These are phyloP conservation scores for Hormiphora californensis DNA, from an alignment of 37 sponge, comb jelly and placozoan genomes.

Conservation along the genomic window DNA sequence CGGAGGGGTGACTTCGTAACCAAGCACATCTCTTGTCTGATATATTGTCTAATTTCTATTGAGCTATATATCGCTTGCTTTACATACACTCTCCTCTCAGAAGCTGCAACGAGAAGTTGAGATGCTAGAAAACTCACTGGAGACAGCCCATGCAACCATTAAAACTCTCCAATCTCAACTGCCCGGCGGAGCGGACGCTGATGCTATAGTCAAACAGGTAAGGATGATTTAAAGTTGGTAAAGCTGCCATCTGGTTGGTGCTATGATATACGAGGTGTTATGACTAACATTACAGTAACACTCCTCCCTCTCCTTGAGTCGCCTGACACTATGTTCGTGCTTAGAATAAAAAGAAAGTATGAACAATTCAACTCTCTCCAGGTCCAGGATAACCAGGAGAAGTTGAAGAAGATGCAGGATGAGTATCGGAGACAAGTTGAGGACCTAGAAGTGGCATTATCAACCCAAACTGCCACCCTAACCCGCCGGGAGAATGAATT, in stretches of 20 bases:
- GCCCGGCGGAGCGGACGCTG: background rate
- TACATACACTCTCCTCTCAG: background rate
- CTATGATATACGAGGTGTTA: too few species aligned
- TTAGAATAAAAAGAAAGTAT: too few species aligned
- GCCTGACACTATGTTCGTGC: too few species aligned
- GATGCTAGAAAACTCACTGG: slow-evolving; percentile 39
- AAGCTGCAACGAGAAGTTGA: background rate
- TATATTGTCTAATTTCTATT: too few species aligned
- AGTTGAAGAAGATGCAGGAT: background rate
- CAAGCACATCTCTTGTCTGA: too few species aligned
- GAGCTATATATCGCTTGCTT: too few species aligned
- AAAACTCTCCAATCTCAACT: slow-evolving; percentile 36
- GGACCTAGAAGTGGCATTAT: slow-evolving; percentile 19
- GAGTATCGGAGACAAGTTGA: slow-evolving; percentile 12
- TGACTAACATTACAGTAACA: too few species aligned
- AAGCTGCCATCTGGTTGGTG: too few species aligned
- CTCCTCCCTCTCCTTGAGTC: too few species aligned
- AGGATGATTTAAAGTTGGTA: too few species aligned
- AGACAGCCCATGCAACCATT: slow-evolving; percentile 33
- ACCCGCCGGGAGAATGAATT: slow-evolving; percentile 17
- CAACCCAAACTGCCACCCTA: background rate
- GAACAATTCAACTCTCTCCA: background rate
- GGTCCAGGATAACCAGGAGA: slow-evolving; percentile 44
- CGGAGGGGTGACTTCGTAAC: too few species aligned
- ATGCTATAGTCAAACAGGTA: background rate